Conservation (phyloP, 2,113 vertebrate species). For the Origma solitaria region DNA sequence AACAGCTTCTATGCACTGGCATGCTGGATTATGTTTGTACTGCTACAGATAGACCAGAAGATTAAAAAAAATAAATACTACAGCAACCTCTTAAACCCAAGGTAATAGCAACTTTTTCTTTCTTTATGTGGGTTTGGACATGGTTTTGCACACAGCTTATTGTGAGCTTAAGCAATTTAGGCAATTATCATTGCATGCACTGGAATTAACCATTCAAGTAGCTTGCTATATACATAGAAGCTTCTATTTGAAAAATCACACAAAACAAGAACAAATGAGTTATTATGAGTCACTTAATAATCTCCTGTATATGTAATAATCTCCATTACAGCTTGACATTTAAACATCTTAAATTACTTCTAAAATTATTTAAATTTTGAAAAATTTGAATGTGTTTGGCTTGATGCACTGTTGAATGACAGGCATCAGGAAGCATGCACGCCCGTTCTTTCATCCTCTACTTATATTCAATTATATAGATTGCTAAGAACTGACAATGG, state of each 20-base stretch:
- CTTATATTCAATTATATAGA: background rate
- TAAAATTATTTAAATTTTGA: background rate
- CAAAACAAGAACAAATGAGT: background rate
- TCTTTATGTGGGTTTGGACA: constrained; percentile 7
- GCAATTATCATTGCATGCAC: constrained; percentile 10
- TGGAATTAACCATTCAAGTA: constrained; percentile 28
- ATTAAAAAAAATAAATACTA: constrained; percentile 55
- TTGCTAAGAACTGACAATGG: background rate
- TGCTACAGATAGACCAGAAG: constrained; percentile 45
- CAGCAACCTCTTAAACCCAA: constrained; percentile 40
- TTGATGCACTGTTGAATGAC: background rate
- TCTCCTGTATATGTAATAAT: too few relatives aligned
- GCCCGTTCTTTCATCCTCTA: background rate
- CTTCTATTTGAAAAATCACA: constrained; percentile 7
- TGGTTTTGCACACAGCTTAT: background rate
- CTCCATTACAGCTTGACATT: background rate
- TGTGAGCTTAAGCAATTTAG: constrained; percentile 41
- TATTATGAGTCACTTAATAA: constrained; percentile 16
- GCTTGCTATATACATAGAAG: background rate
- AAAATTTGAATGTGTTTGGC: background rate
- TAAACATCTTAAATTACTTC: constrained; percentile 31
- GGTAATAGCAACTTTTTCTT: constrained; percentile 7
- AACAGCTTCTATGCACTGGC: constrained; percentile 43
- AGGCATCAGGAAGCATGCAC: background rate
- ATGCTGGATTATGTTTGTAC: constrained; percentile 53